These are phyloP conservation scores for Erebia palarica DNA, from an alignment of 2,888 invertebrate species.

Conservation along the genomic window DNA sequence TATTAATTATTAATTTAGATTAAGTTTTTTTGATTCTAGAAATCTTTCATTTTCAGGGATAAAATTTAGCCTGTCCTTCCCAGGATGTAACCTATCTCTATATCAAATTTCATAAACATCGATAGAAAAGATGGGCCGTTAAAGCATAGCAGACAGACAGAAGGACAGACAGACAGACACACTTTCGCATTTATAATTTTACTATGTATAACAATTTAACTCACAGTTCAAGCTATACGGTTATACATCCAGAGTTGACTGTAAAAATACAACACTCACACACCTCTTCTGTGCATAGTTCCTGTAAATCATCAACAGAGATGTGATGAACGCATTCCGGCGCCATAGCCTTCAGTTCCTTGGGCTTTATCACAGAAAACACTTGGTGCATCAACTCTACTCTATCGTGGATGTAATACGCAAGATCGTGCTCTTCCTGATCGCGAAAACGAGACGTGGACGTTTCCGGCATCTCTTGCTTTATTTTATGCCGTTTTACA, in stretches of 20 bases:
- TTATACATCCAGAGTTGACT: background rate
- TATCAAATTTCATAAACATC: no score
- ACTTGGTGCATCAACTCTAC: constrained; percentile 84
- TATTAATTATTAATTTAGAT: no score
- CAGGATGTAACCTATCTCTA: no score
- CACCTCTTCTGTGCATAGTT: constrained; percentile 83
- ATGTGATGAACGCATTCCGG: constrained; percentile 76
- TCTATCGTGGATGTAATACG: constrained; percentile 82
- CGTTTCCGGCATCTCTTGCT: constrained; percentile 43
- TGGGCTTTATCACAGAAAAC: constrained; percentile 80
- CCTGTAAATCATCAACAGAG: constrained; percentile 79
- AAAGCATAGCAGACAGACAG: no score
- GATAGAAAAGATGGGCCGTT: no score
- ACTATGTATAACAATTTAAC: no score
- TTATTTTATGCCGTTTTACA: constrained; percentile 42
- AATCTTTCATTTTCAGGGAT: no score
- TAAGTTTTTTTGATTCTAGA: no score
- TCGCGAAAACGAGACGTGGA: constrained; percentile 47
- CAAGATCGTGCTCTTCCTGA: constrained; percentile 75
- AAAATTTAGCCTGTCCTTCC: no score
- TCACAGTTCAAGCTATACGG: background rate
- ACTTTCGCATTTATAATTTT: no score
- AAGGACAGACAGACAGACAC: no score
- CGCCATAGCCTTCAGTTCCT: constrained; percentile 80
- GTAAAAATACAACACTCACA: constrained; percentile 3